Base-by-base conservation (phyloP, 2,797 vertebrate species). In the Arrhamphus sclerolepis region DNA sequence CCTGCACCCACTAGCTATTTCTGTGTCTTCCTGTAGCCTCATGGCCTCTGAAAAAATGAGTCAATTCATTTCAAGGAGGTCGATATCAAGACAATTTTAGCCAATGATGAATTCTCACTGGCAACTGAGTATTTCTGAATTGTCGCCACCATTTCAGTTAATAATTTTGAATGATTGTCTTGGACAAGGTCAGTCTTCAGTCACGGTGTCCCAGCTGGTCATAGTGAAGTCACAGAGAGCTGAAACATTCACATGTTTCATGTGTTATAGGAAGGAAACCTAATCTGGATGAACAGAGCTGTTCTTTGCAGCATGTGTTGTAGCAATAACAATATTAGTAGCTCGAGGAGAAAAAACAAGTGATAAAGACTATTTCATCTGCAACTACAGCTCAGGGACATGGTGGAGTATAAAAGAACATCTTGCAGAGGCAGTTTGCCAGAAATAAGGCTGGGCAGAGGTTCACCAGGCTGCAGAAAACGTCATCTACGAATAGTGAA, bases 91-190 rank as follows among this genome's bases (percentile, higher is more conserved):
- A 83, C 81, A 82, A 77, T 91, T 87, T 87, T 86, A 78, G 84
- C 76, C 66, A 68, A 82, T 85, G 84, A 90, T 91, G 66, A 71
- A 69, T 89, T 79, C 86, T 62, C 82, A 68, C 69, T 49, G 79
- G 74, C 55, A 51, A 54, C 72, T 39, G 70, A 59, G 71, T 85
- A 83, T 90, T 89, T 92, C 86, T 91, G 88, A 90, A 72, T 82
- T 92, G 90, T 91, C 84, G 81, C 63, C 84, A 66, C 84, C 82
- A 90, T 77, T 86, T 89, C 83, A 82, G 91, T 89, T 91, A 89
- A 89, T 92, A 92, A 89, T 78, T 87, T 85, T 90, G 89, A 92
- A 83, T 80, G 86, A 93, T 92, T 82, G 89, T 83, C 46, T 70
- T 5, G 85, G 77, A 85, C 89, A 92, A 92, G 91, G 91, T 92